Evolutionary conservation across 2,797 vertebrate genomes (phyloP), one percentile per base, ranked within the genome.

Genomic region (Gymnopithys bicolor): DNA sequence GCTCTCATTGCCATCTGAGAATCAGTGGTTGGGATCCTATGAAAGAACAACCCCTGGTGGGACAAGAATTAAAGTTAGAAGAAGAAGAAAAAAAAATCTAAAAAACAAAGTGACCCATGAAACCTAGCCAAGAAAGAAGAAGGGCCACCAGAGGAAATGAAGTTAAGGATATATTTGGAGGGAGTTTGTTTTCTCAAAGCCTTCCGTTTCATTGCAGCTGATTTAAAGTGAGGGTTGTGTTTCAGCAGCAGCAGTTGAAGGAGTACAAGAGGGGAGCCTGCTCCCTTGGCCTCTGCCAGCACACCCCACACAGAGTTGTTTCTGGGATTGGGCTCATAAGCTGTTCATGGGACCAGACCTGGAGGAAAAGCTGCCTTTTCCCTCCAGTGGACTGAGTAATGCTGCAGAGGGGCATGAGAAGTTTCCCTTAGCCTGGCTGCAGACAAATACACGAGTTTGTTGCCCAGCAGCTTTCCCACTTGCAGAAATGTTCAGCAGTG

Each of bases 101-200:
- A 84, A 85, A 63, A 9, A 35, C 28, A 63, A 90, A 94, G 71
- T 94, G 94, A 95, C 80, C 85, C 93, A 71, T 89, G 94, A 96
- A 96, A 94, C 66, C 37, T 73, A 84, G 68, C 41, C 53, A 48
- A 87, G 89, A 94, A 89, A 84, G 73, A 90, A 88, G 62, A 81
- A 85, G 73, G 49, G 69, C 71, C 88, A 94, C 63, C n/a, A 82
- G 87, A 94, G 93, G 95, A 97, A 96, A 96, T 92, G 82, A 96
- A 96, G 91, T 91, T 93, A 95, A 82, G 84, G 83, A 69, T 94
- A 37, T 66, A 52, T 90, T 84, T 81, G 82, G 68, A 92, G 53
- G 84, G 93, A 90, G 91, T 92, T 93, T 97, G 80, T 95, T 96
- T 97, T 94, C 93, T 93, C 93, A 96, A 95, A 94, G 84, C 77